Percentiles rank a stretch among this genome's conserved stretches.
Evolutionary conservation across 2,888 invertebrate species (phyloP).

Genomic region (Plebejus melissa): DNA sequence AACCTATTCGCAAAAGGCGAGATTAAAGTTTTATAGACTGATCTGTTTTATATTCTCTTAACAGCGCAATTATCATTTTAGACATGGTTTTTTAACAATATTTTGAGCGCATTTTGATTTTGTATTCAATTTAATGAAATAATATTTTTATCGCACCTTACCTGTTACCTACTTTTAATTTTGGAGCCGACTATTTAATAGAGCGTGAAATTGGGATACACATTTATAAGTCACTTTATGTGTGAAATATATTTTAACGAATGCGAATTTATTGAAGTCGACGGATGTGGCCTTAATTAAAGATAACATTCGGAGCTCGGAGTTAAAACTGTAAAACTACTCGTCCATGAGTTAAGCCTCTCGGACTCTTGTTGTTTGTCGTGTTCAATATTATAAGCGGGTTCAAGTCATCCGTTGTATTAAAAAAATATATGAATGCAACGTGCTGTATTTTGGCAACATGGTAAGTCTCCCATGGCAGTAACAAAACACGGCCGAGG

Average conservation of each 20-base stretch:
- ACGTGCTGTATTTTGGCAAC: neutral
- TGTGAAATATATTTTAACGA: constrained; percentile 10
- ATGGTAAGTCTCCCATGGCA: neutral
- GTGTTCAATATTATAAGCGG: neutral
- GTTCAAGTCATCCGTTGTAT: neutral
- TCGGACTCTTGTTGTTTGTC: neutral
- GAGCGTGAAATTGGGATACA: constrained; percentile 19
- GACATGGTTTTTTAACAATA: constrained; percentile 5
- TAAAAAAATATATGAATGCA: neutral
- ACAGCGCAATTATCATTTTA: constrained; percentile 9
- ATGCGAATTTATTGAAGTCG: constrained; percentile 18
- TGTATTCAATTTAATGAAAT: constrained; percentile 4
- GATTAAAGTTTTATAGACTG: constrained; percentile 1
- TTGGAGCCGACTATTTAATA: neutral
- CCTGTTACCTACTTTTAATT: constrained; percentile 6
- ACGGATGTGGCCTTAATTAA: constrained; percentile 14
- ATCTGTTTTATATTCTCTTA: constrained; percentile 1
- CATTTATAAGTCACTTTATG: constrained; percentile 5
- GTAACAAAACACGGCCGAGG: neutral
- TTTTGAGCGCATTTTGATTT: constrained; percentile 6
- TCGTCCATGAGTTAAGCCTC: neutral
- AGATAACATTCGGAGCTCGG: constrained; percentile 12
- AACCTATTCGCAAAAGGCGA: neutral
- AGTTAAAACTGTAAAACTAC: constrained; percentile 6
- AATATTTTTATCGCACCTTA: constrained; percentile 11